Conservation (phyloP, 2,888 invertebrate species). For the Rutpela maculata region DNA sequence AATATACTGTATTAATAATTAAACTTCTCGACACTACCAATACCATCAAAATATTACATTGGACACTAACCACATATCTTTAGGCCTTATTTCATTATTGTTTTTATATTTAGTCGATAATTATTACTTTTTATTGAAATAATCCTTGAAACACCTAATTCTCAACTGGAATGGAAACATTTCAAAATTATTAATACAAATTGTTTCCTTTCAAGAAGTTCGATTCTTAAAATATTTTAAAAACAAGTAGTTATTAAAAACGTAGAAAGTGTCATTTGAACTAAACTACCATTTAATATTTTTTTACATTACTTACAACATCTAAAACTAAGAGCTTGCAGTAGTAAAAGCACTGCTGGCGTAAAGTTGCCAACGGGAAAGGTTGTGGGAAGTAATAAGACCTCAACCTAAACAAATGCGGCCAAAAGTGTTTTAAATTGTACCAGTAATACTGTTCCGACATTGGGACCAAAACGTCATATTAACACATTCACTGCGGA, state of each 20-base stretch:
- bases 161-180: neutral
- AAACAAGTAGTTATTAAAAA: neutral
- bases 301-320: neutral
- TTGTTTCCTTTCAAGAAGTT: neutral
- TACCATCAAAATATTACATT: conserved; percentile 1
- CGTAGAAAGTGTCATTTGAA: neutral
- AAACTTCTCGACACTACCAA: conserved; percentile 8
- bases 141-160: neutral
- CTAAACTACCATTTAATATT: neutral
- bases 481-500: too few species aligned
- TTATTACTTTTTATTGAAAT: neutral
- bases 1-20: neutral
- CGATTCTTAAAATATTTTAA: neutral
- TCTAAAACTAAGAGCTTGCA: neutral
- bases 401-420: neutral
- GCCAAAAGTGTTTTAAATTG: neutral
- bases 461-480: too few species aligned
- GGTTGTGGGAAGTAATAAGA: neutral
- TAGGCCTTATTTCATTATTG: neutral
- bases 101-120: neutral
- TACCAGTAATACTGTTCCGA: neutral
- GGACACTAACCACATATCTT: conserved; percentile 15
- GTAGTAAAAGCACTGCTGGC: neutral
- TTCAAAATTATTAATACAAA: neutral
- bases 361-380: neutral